Evolutionary conservation across 1,140 invertebrate genomes (phyloP), one percentile per base, ranked within the genome.

Genomic region (Macrosteles quadrilineatus): DNA sequence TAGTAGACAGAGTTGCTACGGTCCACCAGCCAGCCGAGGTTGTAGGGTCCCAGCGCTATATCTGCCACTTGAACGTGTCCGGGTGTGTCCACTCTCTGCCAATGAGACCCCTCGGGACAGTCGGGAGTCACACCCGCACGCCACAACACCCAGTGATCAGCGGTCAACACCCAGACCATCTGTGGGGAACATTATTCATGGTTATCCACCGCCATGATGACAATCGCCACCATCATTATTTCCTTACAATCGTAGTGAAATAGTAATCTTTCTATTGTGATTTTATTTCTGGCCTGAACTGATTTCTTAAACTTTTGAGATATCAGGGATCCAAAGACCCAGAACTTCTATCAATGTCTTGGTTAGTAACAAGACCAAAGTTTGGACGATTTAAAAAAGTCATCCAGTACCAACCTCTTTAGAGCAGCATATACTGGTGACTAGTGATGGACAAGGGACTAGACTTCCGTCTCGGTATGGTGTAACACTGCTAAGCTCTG

Each of bases 11-110:
- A 75, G 45, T 82, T 82, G 31, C 78, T 62, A 0, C 75, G 69
- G 76, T 85, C 83, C 3, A 85, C 73, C 25, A 83, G 77, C 85
- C 85, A 86, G 3, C 79, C 80, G 65, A 78, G 75, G n/a, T 79
- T 74, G n/a, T 80, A 75, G 67, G 81, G 77, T 55, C 82, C 84
- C 67, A 85, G 71, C 25, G 77, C 74, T 67, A 85, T 71, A 19
- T 73, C 62, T 30, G 31, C 53, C 17, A 53, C 31, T 19, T 62
- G 40, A 4, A 71, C 21, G 40, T 68, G 30, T 43, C 9, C 3
- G 17, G 65, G 47, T 14, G 17, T 30, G 9, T 59, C 27, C 23
- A 71, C 23, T 62, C 19, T 25, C 32, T 55, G 45, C 73, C 57
- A 73, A 27, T 64, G 31, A 4, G 57, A 62, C 4, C 43, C 73